phyloP scores from a whole-genome alignment of 2,888 invertebrate species.

The Zaprionus bogoriensis region DNA sequence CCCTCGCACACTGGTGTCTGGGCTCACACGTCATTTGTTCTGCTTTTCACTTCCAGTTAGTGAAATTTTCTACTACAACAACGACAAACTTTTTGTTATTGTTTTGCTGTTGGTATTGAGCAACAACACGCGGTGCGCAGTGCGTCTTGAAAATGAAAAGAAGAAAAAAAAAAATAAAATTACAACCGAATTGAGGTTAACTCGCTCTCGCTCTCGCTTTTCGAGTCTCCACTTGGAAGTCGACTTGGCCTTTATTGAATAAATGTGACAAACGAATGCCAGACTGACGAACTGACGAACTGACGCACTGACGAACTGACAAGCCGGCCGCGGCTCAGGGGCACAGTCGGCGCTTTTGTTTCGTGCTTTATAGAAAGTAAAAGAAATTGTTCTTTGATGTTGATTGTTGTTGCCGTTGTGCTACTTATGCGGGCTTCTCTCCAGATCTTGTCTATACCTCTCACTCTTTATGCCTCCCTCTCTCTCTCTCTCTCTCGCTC shows the following conservation, averaged over 20 bases:
- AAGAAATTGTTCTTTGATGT: conserved; percentile 71
- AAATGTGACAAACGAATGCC: conserved; percentile 71
- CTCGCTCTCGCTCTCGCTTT: conserved; percentile 71
- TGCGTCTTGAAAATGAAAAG: conserved; percentile 56
- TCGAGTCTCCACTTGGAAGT: conserved; percentile 56
- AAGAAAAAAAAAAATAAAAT: too few relatives aligned
- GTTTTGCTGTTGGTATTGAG: conserved; percentile 53
- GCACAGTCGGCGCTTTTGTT: conserved; percentile 46
- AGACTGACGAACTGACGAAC: conserved; percentile 53
- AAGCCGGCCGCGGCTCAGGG: conserved; percentile 13
- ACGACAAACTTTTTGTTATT: conserved; percentile 40
- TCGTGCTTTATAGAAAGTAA: conserved; percentile 73
- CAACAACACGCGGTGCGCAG: conserved; percentile 66
- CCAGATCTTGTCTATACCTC: conserved; percentile 16
- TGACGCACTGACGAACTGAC: conserved; percentile 21
- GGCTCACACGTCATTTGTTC: conserved; percentile 64
- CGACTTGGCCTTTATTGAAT: conserved; percentile 75
- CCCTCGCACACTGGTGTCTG: conserved; percentile 19
- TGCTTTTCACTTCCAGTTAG: conserved; percentile 74
- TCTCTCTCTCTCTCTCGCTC: conserved; percentile 15
- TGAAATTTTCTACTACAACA: conserved; percentile 65
- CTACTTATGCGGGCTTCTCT: conserved; percentile 40
- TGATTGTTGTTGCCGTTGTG: conserved; percentile 54
- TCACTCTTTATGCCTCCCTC: not conserved
- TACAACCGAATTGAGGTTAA: conserved; percentile 70